Base-by-base conservation (phyloP, 2,888 invertebrate species). In the Epinotia brunnichana region DNA sequence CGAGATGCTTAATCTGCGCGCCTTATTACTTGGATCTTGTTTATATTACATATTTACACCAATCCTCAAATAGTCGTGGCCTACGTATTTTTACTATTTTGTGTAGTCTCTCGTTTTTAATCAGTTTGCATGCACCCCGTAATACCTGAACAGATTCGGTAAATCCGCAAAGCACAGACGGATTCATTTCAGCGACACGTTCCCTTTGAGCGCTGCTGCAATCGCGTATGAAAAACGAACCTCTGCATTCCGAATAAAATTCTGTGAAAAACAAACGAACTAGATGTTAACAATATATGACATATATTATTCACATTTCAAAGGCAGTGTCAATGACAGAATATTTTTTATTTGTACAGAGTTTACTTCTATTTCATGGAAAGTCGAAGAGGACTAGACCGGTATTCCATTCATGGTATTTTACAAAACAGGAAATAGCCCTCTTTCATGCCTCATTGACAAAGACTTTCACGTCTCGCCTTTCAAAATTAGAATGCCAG, bases 141-240 rank as follows among this genome's bases (percentile, higher is more conserved):
- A 73, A 75, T 74, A 76, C 81, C 75, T 77, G 80, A 78, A 82
- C 85, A 83, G 82, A 86, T 86, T 87, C 85, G 82, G 80, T 82
- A 88, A 88, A 85, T 85, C 87, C 87, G 79, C 83, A 83, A 85
- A 87, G 85, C 80, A 81, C 79, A 76, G 74, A 69, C 79, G 80
- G 83, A 87, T 86, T 79, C 82, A 86, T 85, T 82, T 79, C 75
- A 72, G 66, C 72, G 78, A 77, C 81, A 80, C 79, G 79, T 75
- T 78, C 81, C 79, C 86, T 89, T 88, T 89, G 88, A 88, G 82
- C 81, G 79, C 63, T 79, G 81, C 80, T 79, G 81, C 80, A 82
- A 78, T 77, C 80, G 77, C 74, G 77, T 79, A 81, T 79, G 74
- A 78, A 80, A 78, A 80, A 81, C 79, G 75, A 79, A 75, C 76